Conservation (phyloP, 2,888 invertebrate species). For the Thymelicus acteon region DNA sequence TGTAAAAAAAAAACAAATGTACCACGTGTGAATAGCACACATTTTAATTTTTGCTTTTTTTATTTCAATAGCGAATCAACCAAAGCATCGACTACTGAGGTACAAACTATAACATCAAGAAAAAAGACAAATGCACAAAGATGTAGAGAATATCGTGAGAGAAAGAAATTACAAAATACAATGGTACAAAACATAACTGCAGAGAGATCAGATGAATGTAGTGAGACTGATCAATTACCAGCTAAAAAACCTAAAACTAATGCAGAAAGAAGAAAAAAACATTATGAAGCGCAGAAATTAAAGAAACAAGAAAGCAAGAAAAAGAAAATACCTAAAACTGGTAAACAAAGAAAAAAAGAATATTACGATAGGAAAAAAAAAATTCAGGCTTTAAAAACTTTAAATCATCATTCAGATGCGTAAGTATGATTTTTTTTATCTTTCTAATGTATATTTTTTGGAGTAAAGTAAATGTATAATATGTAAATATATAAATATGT, state of each 20-base stretch:
- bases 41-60: slow-evolving; percentile 14
- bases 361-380: slow-evolving; percentile 44
- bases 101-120: slow-evolving; percentile 32
- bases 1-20: no score
- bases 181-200: slow-evolving; percentile 49
- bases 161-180: slow-evolving; percentile 49
- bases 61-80: slow-evolving; percentile 37
- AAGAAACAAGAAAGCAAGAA: slow-evolving; percentile 46
- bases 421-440: slow-evolving; percentile 39
- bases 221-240: slow-evolving; percentile 46
- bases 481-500: no score
- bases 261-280: slow-evolving; percentile 49
- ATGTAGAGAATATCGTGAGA: slow-evolving; percentile 52
- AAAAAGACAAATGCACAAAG: slow-evolving; percentile 51
- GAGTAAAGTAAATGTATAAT: no score
- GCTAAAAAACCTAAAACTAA: slow-evolving; percentile 48
- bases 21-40: no score
- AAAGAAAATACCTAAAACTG: slow-evolving; percentile 48
- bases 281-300: slow-evolving; percentile 39
- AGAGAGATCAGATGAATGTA: slow-evolving; percentile 49
- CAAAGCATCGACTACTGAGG: slow-evolving; percentile 35
- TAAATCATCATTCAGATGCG: slow-evolving; percentile 43
- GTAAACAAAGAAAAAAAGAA: slow-evolving; percentile 45
- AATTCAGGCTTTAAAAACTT: slow-evolving; percentile 42
- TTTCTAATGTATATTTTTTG: slow-evolving; percentile 44